Evolutionary conservation across 2,113 vertebrate genomes (phyloP).

Genomic region (Megalops atlanticus): DNA sequence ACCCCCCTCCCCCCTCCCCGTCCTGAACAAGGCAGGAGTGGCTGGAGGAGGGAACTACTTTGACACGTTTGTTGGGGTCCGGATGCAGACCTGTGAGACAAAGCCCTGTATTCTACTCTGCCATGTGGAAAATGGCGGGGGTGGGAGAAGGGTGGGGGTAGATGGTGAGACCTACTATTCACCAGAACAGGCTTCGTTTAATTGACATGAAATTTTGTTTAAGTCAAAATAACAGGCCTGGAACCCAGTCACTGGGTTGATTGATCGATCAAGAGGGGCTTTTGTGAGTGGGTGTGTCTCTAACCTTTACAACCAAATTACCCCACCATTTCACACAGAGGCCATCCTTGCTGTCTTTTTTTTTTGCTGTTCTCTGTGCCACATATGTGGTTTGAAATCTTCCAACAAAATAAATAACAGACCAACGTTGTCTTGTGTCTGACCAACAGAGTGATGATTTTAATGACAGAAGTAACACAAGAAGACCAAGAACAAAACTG

Average conservation of each 20-base stretch:
- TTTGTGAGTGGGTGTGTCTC: too few species aligned
- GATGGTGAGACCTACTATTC: constrained; percentile 76
- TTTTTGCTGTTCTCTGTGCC: too few species aligned
- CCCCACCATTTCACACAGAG: too few species aligned
- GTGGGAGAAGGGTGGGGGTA: constrained; percentile 56
- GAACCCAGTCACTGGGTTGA: constrained; percentile 18
- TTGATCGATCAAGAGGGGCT: too few species aligned
- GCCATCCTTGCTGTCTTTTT: too few species aligned
- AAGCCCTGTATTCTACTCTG: constrained; percentile 69
- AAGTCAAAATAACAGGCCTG: constrained; percentile 55
- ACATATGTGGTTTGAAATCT: too few species aligned
- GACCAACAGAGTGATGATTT: too few species aligned
- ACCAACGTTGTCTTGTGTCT: too few species aligned
- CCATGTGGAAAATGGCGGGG: constrained; percentile 75
- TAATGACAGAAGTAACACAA: background rate
- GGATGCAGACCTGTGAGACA: constrained; percentile 61
- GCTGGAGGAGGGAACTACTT: constrained; percentile 60
- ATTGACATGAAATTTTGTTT: constrained; percentile 77
- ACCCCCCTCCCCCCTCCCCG: constrained; percentile 14
- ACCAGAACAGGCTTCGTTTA: constrained; percentile 71
- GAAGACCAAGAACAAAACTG: background rate
- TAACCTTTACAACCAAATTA: too few species aligned
- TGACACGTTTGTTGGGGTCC: constrained; percentile 51
- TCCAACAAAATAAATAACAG: background rate
- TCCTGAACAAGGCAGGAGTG: constrained; percentile 43